A percentile compares a stretch with the other conserved stretches of the same genome.
phyloP scores from a whole-genome alignment of 2,888 invertebrate species.

The Drosophila pseudotakahashii region DNA sequence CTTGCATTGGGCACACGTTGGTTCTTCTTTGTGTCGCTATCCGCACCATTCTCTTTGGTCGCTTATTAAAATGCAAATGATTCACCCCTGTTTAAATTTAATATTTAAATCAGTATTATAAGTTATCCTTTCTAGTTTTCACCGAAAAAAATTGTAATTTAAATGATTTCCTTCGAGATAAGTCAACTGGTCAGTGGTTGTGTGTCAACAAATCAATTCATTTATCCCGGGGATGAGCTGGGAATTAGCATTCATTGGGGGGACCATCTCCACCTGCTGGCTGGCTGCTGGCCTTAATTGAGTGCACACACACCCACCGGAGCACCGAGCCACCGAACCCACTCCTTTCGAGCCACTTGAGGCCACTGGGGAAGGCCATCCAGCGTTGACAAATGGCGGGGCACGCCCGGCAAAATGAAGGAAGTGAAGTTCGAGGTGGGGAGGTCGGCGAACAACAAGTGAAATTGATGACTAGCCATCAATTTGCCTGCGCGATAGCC shows the following conservation, averaged over 20 bases:
- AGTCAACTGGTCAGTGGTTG: constrained; percentile 8
- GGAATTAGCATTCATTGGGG: constrained; percentile 34
- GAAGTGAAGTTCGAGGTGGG: not conserved
- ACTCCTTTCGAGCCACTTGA: not conserved
- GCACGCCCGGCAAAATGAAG: constrained; percentile 5
- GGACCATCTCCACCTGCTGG: constrained; percentile 9
- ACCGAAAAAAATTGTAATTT: not conserved
- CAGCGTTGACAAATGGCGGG: constrained; percentile 37
- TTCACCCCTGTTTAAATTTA: too few species aligned
- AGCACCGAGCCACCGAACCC: not conserved
- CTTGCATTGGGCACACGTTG: too few species aligned
- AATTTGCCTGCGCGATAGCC: constrained; percentile 65
- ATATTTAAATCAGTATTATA: too few species aligned
- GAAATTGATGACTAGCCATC: constrained; percentile 78
- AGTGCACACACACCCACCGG: constrained; percentile 27
- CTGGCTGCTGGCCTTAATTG: constrained; percentile 39
- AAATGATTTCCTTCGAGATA: not conserved
- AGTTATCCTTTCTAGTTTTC: not conserved
- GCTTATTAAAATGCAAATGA: too few species aligned
- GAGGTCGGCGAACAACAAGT: constrained; percentile 62
- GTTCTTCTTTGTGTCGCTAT: too few species aligned
- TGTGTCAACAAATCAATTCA: constrained; percentile 29
- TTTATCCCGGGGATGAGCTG: constrained; percentile 22
- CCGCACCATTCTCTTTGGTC: too few species aligned
- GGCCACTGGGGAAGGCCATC: constrained; percentile 16